Conservation (phyloP, 2,888 invertebrate species). For the Anaspis maculata region DNA sequence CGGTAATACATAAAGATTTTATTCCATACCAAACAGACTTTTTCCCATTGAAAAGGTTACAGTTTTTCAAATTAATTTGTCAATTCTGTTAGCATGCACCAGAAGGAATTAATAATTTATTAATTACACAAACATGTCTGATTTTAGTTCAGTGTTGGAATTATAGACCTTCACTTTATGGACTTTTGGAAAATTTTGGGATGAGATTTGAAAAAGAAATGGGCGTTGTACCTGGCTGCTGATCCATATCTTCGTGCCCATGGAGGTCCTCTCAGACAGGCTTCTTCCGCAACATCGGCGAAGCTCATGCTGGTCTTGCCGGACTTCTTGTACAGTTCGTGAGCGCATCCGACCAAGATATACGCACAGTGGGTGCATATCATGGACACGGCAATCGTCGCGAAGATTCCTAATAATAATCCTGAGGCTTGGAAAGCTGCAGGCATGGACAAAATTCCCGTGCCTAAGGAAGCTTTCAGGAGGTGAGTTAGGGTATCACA, state of each 20-base stretch:
- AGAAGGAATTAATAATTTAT: no score
- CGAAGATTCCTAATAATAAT: constrained; percentile 71
- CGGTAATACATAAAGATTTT: no score
- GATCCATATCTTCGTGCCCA: constrained; percentile 56
- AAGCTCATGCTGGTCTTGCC: constrained; percentile 71
- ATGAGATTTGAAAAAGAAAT: no score
- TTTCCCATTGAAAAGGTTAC: no score
- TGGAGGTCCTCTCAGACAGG: constrained; percentile 70
- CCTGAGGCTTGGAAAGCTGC: constrained; percentile 84
- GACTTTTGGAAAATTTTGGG: no score
- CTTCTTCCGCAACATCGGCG: constrained; percentile 75
- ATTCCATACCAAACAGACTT: no score
- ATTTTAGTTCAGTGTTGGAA: no score
- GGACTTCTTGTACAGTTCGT: constrained; percentile 66
- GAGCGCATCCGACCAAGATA: constrained; percentile 77
- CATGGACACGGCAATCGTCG: constrained; percentile 76
- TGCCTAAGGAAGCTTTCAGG: constrained; percentile 91
- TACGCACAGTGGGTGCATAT: constrained; percentile 94
- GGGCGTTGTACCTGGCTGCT: constrained; percentile 34
- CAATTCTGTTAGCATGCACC: no score
- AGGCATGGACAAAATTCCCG: constrained; percentile 93
- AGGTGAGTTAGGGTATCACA: constrained; percentile 88
- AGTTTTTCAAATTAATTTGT: no score
- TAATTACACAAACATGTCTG: no score
- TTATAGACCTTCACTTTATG: no score